Evolutionary conservation across 2,797 vertebrate species (phyloP), one percentile per base, ranked within the genome.

Genomic region (Neopelma chrysocephalum): DNA sequence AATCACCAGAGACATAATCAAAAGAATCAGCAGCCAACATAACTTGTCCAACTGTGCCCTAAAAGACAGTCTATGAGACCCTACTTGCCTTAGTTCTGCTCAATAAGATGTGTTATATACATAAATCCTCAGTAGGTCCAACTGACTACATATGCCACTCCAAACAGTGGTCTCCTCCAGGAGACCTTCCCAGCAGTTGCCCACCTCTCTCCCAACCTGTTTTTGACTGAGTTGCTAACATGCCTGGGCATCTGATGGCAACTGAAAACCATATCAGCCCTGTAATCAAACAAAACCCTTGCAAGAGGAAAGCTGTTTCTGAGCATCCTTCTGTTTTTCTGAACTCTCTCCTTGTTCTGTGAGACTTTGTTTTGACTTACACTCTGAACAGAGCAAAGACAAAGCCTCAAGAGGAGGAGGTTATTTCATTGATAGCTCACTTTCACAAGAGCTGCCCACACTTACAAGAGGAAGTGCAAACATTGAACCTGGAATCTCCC

Each of bases 301-400:
- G 27, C 17, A 86, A 54, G 50, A 81, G 27, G 22, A 68, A 90
- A 47, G 27, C 8, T 82, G 45, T 32, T 82, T 84, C 58, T 76
- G 61, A 64, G 31, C 22, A 57, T 36, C 34, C 6, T 77, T 85
- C 53, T 54, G 16, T 42, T 26, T 26, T 87, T 70, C 70, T 65
- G 47, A 73, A 29, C 40, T 27, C 19, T 69, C 50, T 51, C 1
- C 51, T 27, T 73, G 25, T 45, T 78, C 38, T 58, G 29, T 57
- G 62, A 89, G 32, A 61, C 15, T 65, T 75, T 96, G 96, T 96
- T 98, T 96, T 96, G 86, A 90, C 82, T 96, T 95, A 89, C 20
- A 45, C 77, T 38, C 36, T 14, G 70, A 90, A 36, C 7, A 75
- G 16, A 93, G 77, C 62, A 92, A 91, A 96, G 86, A 71, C 61